These are phyloP conservation scores for Platichthys stellatus DNA, from an alignment of 2,113 vertebrate species.

Conservation along the genomic window DNA sequence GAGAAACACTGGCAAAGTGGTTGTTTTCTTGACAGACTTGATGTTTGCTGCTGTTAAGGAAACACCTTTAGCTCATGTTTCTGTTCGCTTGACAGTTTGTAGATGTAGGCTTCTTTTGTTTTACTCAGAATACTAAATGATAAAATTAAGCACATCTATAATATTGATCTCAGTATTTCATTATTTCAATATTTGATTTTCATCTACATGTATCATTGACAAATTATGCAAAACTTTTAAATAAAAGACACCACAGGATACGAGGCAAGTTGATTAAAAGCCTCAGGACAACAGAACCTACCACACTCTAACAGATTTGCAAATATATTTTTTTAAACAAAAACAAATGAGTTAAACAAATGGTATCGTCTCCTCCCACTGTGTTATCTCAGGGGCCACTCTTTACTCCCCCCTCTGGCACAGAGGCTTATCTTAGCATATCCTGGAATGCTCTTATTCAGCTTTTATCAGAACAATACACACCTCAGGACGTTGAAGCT, in stretches of 20 bases:
- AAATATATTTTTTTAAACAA: background rate
- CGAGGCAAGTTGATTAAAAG: background rate
- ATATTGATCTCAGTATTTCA: no score
- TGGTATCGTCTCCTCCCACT: constrained; percentile 10
- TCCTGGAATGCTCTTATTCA: background rate
- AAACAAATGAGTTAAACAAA: background rate
- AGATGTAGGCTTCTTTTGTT: background rate
- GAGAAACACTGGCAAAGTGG: background rate
- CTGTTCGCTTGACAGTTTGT: background rate
- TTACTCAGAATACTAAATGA: no score
- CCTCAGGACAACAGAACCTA: background rate
- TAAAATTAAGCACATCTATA: no score
- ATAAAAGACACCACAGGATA: background rate
- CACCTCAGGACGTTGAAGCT: background rate
- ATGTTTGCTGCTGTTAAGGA: background rate
- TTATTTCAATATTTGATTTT: no score
- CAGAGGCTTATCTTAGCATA: background rate
- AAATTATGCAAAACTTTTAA: background rate
- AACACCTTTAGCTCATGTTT: background rate
- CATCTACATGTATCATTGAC: background rate
- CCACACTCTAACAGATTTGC: no score
- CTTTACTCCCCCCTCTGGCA: background rate
- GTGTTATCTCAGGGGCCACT: constrained; percentile 30
- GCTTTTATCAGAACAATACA: background rate
- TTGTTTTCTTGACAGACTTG: background rate